Evolutionary conservation across 2,113 vertebrate species (phyloP).

Genomic region (Strix aluco): DNA sequence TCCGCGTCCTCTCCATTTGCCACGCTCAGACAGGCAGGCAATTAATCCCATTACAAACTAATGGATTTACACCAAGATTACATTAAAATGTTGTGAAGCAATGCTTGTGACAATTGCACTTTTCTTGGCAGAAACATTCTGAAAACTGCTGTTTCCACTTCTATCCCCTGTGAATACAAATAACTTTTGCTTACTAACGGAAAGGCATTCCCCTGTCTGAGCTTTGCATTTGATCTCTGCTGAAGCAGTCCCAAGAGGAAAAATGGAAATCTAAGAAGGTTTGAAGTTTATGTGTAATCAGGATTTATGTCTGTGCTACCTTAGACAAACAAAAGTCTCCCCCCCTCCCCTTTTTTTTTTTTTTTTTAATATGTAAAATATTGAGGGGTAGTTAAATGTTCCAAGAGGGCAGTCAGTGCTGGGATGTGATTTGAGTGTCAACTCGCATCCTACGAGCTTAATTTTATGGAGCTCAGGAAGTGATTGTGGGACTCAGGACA

Average conservation of each 20-base stretch:
- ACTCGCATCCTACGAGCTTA: not conserved
- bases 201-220: not conserved
- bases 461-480: not conserved
- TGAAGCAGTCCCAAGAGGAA: not conserved
- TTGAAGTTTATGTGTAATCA: not conserved
- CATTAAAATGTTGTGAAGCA: not conserved
- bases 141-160: not conserved
- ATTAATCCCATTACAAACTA: constrained; percentile 9
- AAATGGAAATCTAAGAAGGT: not conserved
- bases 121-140: not conserved
- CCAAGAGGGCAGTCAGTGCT: not conserved
- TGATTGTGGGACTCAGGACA: not conserved
- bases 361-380: not conserved
- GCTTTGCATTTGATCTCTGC: not conserved
- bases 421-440: not conserved
- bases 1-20: not conserved
- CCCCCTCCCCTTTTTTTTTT: not conserved
- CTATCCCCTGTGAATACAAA: not conserved
- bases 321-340: not conserved
- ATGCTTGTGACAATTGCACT: not conserved
- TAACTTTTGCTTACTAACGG: not conserved
- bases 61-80: not conserved
- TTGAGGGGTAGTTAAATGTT: not conserved
- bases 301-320: not conserved
- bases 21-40: not conserved